Conservation (phyloP, 2,888 invertebrate genomes). For the Elmis aenea region DNA sequence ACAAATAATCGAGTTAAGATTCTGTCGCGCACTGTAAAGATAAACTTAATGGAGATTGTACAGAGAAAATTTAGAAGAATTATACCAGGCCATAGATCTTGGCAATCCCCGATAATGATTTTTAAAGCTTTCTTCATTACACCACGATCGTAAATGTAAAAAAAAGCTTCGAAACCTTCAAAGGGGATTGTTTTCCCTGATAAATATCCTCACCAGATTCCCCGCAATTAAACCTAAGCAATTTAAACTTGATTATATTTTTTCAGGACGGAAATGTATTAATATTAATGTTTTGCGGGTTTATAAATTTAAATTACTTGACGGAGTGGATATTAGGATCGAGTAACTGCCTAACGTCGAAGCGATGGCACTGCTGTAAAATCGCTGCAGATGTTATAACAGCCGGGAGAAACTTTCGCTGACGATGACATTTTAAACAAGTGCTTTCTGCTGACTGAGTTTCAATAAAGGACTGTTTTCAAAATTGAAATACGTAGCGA, state of each 20-base stretch:
- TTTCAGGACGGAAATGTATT: constrained; percentile 6
- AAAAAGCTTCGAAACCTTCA: constrained; percentile 10
- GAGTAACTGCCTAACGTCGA: constrained; percentile 12
- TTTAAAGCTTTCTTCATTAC: constrained; percentile 32
- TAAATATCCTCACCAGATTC: constrained; percentile 8
- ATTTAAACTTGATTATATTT: constrained; percentile 22
- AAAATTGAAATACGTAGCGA: constrained; percentile 20
- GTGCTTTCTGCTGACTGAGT: constrained; percentile 17
- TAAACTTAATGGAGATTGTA: constrained; percentile 8
- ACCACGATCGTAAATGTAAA: constrained; percentile 24
- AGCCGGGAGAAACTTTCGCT: constrained; percentile 13
- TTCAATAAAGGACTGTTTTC: constrained; percentile 19
- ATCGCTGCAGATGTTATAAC: constrained; percentile 19
- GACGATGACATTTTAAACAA: constrained; percentile 21
- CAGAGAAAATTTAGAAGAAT: constrained; percentile 16
- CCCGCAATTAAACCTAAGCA: constrained; percentile 11
- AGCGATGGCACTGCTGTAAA: constrained; percentile 15
- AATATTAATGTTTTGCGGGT: too few species aligned
- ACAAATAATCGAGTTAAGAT: too few species aligned
- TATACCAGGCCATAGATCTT: constrained; percentile 22
- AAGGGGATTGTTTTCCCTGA: constrained; percentile 2
- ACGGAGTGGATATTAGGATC: constrained; percentile 8
- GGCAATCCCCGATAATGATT: constrained; percentile 31
- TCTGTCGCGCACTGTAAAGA: too few species aligned
- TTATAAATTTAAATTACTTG: constrained; percentile 19